Evolutionary conservation across 2,888 invertebrate species (phyloP).

Genomic region (Cataglyphis albicans): DNA sequence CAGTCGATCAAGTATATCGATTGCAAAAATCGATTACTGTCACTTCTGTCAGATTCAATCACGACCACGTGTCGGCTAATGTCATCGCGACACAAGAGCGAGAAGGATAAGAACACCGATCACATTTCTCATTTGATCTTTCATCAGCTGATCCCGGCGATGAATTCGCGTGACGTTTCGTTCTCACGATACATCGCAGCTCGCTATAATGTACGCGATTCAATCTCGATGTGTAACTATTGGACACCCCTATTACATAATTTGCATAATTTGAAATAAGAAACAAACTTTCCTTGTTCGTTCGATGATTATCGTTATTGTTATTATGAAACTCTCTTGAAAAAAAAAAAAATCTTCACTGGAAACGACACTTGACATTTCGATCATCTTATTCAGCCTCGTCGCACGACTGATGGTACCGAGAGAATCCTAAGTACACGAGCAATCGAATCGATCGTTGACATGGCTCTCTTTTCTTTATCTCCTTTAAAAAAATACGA

Average conservation of each 20-base stretch:
- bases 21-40: neutral
- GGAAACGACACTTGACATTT: constrained; percentile 44
- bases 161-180: neutral
- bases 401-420: neutral
- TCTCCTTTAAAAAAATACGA: constrained; percentile 14
- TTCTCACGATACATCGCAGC: constrained; percentile 10
- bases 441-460: constrained; percentile 39
- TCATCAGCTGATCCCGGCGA: neutral
- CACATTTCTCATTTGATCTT: neutral
- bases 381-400: constrained; percentile 38
- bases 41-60: neutral
- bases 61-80: neutral
- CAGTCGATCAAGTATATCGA: neutral
- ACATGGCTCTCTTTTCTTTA: neutral
- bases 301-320: constrained; percentile 41
- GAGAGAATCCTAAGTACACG: constrained; percentile 23
- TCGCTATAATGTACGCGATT: constrained; percentile 11
- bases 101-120: neutral
- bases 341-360: neutral
- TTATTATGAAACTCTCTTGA: constrained; percentile 17
- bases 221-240: constrained; percentile 4
- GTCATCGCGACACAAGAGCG: neutral
- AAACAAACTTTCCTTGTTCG: neutral
- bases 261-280: constrained; percentile 11
- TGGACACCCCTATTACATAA: constrained; percentile 25